Evolutionary conservation across 2,113 vertebrate species (phyloP).

Genomic region (Labrus mixtus): DNA sequence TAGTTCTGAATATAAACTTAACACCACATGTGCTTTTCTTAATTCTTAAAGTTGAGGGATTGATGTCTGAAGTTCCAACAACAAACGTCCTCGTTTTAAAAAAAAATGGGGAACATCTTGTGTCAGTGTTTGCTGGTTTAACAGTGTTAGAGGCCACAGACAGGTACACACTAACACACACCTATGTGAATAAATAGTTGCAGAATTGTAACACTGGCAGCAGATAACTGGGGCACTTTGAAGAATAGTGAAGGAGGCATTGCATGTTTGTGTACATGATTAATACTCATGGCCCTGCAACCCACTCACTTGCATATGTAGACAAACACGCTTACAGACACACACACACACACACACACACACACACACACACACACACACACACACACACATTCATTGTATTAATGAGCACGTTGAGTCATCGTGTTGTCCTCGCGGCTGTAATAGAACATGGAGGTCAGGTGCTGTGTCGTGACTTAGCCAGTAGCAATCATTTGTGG

Average conservation of each 20-base stretch:
- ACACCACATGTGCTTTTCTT: no score
- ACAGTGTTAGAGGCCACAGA: neutral
- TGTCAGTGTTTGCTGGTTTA: neutral
- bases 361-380: neutral
- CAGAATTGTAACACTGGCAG: neutral
- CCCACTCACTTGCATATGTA: slow-evolving; percentile 10
- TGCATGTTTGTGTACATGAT: slow-evolving; percentile 14
- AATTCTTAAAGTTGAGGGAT: no score
- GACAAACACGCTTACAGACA: neutral
- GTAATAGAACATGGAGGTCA: slow-evolving; percentile 44
- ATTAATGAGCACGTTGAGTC: slow-evolving; percentile 59
- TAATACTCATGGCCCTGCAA: slow-evolving; percentile 11
- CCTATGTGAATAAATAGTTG: no score
- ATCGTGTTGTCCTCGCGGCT: slow-evolving; percentile 20
- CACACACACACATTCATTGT: neutral
- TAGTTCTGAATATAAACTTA: no score
- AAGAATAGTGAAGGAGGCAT: slow-evolving; percentile 19
- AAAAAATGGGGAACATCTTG: neutral
- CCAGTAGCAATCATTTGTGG: slow-evolving; percentile 39
- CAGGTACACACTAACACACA: neutral
- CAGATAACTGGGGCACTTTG: slow-evolving; percentile 14
- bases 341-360: no score
- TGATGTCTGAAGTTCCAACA: no score
- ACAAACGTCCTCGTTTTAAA: neutral
- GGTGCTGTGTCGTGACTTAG: slow-evolving; percentile 22